Conservation (phyloP, 2,797 vertebrate species). For the Notoglanidium macrostoma region DNA sequence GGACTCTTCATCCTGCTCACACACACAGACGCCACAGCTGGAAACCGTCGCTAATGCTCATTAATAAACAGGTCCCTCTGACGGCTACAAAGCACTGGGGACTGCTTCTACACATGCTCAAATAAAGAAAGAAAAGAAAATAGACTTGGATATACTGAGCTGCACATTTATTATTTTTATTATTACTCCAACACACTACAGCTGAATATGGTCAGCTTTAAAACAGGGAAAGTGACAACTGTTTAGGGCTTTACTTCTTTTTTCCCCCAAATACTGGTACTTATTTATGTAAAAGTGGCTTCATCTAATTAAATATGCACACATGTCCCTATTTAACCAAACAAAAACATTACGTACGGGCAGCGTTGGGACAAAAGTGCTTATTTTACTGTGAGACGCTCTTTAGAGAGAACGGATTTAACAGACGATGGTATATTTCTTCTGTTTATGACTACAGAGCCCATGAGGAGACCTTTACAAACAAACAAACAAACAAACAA, state of each 20-base stretch:
- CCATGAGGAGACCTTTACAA: too few species aligned
- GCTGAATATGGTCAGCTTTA: not conserved
- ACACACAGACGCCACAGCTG: too few species aligned
- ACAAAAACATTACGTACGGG: not conserved
- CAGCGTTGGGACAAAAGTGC: not conserved
- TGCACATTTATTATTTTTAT: not conserved
- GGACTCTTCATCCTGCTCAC: too few species aligned
- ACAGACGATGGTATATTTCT: not conserved
- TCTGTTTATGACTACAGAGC: too few species aligned
- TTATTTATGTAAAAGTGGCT: not conserved
- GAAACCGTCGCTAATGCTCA: too few species aligned
- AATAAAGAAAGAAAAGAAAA: not conserved
- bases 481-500: not conserved
- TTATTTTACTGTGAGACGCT: not conserved
- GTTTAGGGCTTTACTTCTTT: not conserved
- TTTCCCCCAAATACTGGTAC: not conserved
- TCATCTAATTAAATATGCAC: not conserved
- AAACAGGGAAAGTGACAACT: not conserved
- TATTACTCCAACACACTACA: not conserved
- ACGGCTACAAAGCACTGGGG: too few species aligned
- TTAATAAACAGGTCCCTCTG: too few species aligned
- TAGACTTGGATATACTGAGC: not conserved
- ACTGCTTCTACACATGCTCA: not conserved
- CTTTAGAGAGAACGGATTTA: too few species aligned
- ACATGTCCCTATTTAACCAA: too few species aligned